A percentile compares a stretch with the other conserved stretches of the same genome.
Conservation (phyloP, 2,797 vertebrate genomes). For the Triplophysa bombifrons region DNA sequence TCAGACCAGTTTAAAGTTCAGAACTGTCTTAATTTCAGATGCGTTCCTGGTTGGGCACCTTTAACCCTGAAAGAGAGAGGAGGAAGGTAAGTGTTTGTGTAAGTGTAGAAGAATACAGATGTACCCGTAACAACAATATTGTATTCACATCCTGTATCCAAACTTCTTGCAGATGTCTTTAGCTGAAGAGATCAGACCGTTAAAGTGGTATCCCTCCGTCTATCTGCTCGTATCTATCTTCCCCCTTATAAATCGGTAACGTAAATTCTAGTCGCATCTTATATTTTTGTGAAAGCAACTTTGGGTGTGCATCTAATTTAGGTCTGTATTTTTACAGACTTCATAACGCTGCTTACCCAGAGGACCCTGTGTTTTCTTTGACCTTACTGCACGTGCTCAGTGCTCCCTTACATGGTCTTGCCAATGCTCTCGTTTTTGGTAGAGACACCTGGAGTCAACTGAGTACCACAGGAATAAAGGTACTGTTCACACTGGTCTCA, state of each 20-base stretch:
- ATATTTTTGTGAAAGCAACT: background rate
- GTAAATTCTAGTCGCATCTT: background rate
- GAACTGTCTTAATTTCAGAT: slow-evolving; percentile 68
- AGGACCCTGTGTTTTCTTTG: slow-evolving; percentile 76
- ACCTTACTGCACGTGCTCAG: slow-evolving; percentile 82
- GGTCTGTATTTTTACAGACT: slow-evolving; percentile 52
- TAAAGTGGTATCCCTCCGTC: slow-evolving; percentile 82
- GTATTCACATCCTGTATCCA: slow-evolving; percentile 46
- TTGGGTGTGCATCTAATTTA: slow-evolving; percentile 4
- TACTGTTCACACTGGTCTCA: slow-evolving; percentile 54
- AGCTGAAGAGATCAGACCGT: slow-evolving; percentile 76
- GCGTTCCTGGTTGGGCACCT: slow-evolving; percentile 81
- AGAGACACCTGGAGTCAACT: slow-evolving; percentile 81
- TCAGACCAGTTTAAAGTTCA: background rate
- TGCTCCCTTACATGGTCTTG: slow-evolving; percentile 82
- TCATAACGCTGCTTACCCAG: slow-evolving; percentile 79
- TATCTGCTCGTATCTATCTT: slow-evolving; percentile 83
- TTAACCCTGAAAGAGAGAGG: slow-evolving; percentile 84
- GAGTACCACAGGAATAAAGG: slow-evolving; percentile 78
- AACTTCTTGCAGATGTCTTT: slow-evolving; percentile 72
- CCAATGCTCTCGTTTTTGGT: slow-evolving; percentile 82
- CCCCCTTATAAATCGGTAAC: slow-evolving; percentile 82
- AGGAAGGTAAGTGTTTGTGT: slow-evolving; percentile 70
- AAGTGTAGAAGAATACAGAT: background rate
- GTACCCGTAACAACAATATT: background rate